Evolutionary conservation across 2,888 invertebrate genomes (phyloP).

Genomic region (Calameuta filiformis): DNA sequence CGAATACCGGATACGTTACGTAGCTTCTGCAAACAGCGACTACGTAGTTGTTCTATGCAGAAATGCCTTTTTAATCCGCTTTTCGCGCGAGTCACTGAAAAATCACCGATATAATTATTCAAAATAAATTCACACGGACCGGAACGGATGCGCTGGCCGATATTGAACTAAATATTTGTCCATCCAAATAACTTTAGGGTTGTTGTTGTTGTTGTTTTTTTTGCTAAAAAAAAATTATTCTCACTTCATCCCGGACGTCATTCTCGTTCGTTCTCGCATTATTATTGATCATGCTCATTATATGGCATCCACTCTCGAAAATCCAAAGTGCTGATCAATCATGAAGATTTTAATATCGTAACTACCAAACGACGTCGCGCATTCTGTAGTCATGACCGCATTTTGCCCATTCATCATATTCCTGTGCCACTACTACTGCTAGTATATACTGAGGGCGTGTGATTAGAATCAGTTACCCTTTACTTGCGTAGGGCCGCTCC

Average conservation of each 20-base stretch:
- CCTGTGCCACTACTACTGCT: conserved; percentile 25
- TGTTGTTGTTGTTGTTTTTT: too few relatives aligned
- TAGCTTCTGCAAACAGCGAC: conserved; percentile 43
- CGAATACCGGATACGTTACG: conserved; percentile 11
- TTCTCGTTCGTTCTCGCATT: too few relatives aligned
- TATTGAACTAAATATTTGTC: too few relatives aligned
- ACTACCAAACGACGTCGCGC: conserved; percentile 27
- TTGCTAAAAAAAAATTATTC: too few relatives aligned
- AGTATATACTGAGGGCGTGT: conserved; percentile 53
- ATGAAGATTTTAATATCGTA: conserved; percentile 58
- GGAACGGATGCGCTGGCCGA: too few relatives aligned
- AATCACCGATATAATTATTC: conserved; percentile 35
- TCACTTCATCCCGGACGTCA: too few relatives aligned
- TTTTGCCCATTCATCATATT: conserved; percentile 61
- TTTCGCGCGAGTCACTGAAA: conserved; percentile 42
- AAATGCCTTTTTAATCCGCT: conserved; percentile 40
- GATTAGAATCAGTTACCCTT: conserved; percentile 66
- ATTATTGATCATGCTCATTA: too few relatives aligned
- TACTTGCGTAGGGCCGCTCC: conserved; percentile 48
- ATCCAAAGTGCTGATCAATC: conserved; percentile 48
- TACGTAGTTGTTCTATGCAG: conserved; percentile 43
- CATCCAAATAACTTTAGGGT: too few relatives aligned
- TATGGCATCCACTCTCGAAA: not conserved
- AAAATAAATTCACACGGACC: not conserved
- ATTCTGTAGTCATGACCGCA: conserved; percentile 59